Evolutionary conservation across 2,888 invertebrate genomes (phyloP).

Genomic region (Agelastica alni): DNA sequence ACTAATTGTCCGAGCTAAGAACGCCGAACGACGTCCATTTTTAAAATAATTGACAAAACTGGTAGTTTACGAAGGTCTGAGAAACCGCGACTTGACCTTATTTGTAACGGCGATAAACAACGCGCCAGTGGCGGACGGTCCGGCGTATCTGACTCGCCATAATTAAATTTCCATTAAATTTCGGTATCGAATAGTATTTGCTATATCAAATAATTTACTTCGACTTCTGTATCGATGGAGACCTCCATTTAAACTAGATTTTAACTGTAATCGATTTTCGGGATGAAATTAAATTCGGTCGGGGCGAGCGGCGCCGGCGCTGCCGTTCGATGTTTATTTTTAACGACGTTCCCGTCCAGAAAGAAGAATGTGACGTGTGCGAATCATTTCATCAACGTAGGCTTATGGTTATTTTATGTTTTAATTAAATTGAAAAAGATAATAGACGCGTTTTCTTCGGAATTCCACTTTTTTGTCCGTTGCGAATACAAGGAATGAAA

Average conservation of each 20-base stretch:
- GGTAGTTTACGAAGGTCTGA: neutral
- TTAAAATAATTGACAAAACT: no score
- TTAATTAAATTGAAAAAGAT: conserved; percentile 54
- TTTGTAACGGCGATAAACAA: conserved; percentile 6
- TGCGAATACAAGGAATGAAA: conserved; percentile 49
- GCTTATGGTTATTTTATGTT: conserved; percentile 54
- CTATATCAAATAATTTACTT: no score
- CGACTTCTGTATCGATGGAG: no score
- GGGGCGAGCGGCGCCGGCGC: no score
- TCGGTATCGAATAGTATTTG: no score
- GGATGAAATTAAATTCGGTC: no score
- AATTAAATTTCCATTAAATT: neutral
- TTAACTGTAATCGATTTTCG: no score
- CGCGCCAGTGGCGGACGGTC: neutral
- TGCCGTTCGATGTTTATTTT: no score
- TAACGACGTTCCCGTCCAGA: conserved; percentile 37
- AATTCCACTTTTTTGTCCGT: conserved; percentile 44
- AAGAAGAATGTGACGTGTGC: conserved; percentile 40
- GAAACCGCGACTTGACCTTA: conserved; percentile 7
- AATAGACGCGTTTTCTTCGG: conserved; percentile 45
- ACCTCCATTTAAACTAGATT: no score
- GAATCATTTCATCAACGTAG: conserved; percentile 42
- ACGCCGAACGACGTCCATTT: no score
- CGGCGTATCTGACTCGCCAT: neutral
- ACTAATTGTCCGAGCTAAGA: no score